Evolutionary conservation across 1,140 invertebrate genomes (phyloP), one percentile per base, ranked within the genome.

Genomic region (Zophobas morio): DNA sequence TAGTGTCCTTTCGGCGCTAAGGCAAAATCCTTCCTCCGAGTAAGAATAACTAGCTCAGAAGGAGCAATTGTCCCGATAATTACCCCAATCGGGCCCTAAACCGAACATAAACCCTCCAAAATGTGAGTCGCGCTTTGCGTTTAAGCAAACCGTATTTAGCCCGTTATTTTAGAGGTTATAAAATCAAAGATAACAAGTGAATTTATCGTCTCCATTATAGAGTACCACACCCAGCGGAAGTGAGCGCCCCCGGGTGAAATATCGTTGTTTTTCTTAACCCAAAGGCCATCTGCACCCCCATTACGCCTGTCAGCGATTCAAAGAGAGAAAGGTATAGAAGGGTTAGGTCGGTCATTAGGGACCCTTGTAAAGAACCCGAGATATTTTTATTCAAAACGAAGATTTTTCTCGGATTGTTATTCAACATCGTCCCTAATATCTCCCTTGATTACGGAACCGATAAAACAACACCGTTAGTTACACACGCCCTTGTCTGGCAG

Each of bases 311-410:
- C 60, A 66, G 60, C 60, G 35, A n/a, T 36, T 60, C 36, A 1
- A 33, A 39, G 32, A 63, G 60, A 32, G 37, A 63, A 37, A 66
- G 60, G 60, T 66, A 47, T 51, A 66, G 42, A 66, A 66, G 60
- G 60, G 60, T 66, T 47, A 57, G 60, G 49, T 2, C 39, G 60
- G 42, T 66, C 60, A 66, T 66, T 66, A 66, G 60, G 49, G 2
- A 46, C 3, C 3, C n/a, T 20, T 4, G 49, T 51, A 51, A 51
- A 51, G 49, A 51, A 51, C 6, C 49, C 4, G 49, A 4, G 49
- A 0, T n/a, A 42, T 42, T 66, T 66, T 66, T 66, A 66, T 66
- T 66, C 60, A 66, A 66, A 63, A 63, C 57, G 57, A 63, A 66
- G 60, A 66, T 36, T 36, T 42, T 66, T 42, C 20, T 20, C n/a